phyloP scores from a whole-genome alignment of 2,113 vertebrate genomes.

The Trogon surrucura region DNA sequence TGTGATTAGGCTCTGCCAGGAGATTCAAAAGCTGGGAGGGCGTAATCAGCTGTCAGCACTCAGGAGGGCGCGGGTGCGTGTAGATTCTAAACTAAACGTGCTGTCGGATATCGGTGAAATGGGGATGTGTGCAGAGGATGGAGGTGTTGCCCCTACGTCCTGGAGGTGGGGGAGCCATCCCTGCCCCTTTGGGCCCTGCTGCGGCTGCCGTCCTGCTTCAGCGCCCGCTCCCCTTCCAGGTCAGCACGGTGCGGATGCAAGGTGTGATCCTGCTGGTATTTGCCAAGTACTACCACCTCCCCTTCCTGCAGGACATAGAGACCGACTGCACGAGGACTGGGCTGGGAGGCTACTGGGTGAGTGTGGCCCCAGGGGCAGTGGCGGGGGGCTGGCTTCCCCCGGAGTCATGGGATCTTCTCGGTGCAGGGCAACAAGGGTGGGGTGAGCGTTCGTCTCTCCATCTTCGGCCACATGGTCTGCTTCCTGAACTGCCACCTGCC shows the following conservation, averaged over 20 bases:
- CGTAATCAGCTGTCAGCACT: background rate
- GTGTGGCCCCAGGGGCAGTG: constrained; percentile 1
- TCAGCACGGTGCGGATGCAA: constrained; percentile 96
- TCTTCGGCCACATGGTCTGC: constrained; percentile 94
- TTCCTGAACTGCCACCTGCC: constrained; percentile 99
- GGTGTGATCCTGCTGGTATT: constrained; percentile 94
- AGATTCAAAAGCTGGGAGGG: background rate
- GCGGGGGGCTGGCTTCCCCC: constrained; percentile 53
- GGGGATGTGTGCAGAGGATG: background rate
- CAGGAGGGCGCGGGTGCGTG: background rate
- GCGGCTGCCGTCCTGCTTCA: background rate
- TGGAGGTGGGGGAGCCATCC: background rate
- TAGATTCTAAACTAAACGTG: background rate
- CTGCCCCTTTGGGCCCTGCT: background rate
- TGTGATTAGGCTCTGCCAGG: background rate
- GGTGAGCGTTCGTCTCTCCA: constrained; percentile 86
- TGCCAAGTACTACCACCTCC: constrained; percentile 90
- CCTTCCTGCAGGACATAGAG: constrained; percentile 87
- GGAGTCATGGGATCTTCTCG: background rate
- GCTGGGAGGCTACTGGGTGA: constrained; percentile 85
- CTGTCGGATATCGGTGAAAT: background rate
- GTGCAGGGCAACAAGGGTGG: constrained; percentile 96
- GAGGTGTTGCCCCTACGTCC: background rate
- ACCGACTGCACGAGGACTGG: constrained; percentile 92
- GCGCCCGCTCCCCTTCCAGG: constrained; percentile 69